Evolutionary conservation across 2,797 vertebrate species (phyloP).

Genomic region (Microctenopoma stevenorrisi): DNA sequence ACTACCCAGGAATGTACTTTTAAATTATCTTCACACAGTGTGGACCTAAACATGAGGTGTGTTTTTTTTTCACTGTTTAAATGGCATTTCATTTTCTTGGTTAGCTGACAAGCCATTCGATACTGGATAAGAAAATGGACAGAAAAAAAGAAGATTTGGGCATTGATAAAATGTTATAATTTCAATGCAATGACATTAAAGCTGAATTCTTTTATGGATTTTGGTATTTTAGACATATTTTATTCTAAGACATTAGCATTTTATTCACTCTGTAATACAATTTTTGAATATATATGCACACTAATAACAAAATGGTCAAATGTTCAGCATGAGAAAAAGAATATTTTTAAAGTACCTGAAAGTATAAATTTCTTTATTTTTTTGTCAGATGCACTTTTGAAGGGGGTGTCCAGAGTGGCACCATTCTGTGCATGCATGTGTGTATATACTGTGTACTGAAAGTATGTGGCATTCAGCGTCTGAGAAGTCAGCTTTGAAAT

Average conservation of each 20-base stretch:
- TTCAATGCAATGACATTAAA: conserved; percentile 50
- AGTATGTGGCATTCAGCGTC: conserved; percentile 12
- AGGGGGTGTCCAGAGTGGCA: conserved; percentile 7
- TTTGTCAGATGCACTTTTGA: conserved; percentile 31
- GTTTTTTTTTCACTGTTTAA: conserved; percentile 14
- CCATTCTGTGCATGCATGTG: conserved; percentile 38
- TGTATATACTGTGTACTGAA: conserved; percentile 50
- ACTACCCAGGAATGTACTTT: conserved; percentile 14
- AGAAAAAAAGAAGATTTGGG: conserved; percentile 11
- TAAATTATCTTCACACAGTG: conserved; percentile 15
- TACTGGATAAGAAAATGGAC: neutral
- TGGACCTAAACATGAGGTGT: conserved; percentile 17
- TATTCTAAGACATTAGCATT: conserved; percentile 20
- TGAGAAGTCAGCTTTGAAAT: conserved; percentile 50
- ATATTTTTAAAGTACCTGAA: conserved; percentile 37
- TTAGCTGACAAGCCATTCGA: conserved; percentile 17
- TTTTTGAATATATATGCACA: conserved; percentile 31
- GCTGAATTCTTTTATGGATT: conserved; percentile 52
- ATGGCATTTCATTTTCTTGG: conserved; percentile 20
- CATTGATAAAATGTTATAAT: conserved; percentile 27
- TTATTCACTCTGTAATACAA: conserved; percentile 37
- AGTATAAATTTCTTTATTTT: conserved; percentile 29
- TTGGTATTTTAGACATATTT: conserved; percentile 42
- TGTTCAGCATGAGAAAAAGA: conserved; percentile 35
- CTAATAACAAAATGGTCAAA: conserved; percentile 34